phyloP scores from a whole-genome alignment of 92 coral and sea anemone species.

The Paramuricea clavata region DNA sequence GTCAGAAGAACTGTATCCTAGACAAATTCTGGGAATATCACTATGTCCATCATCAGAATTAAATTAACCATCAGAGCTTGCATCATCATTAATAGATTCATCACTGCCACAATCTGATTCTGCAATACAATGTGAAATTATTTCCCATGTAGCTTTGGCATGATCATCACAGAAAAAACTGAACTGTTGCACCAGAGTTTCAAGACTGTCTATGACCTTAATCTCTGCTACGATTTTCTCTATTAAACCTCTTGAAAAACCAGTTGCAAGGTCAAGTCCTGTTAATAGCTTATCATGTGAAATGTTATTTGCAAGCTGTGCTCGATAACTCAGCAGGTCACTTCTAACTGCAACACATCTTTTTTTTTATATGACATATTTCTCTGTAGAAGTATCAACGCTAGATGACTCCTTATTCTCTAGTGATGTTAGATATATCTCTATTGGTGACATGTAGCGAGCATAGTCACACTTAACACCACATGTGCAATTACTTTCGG shows the following conservation, averaged over 20 bases:
- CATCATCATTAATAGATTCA: not conserved
- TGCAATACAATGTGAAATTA: not conserved
- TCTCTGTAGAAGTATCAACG: too few relatives aligned
- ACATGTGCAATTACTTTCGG: too few relatives aligned
- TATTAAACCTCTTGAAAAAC: conserved; percentile 42
- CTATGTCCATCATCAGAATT: too few relatives aligned
- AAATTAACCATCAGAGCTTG: too few relatives aligned
- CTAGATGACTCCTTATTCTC: too few relatives aligned
- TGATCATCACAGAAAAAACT: conserved; percentile 35
- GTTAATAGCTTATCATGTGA: conserved; percentile 53
- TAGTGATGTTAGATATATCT: too few relatives aligned
- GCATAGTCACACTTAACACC: too few relatives aligned
- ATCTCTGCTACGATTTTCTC: conserved; percentile 25
- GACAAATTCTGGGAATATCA: too few relatives aligned
- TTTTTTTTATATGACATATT: not conserved
- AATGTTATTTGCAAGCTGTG: conserved; percentile 22
- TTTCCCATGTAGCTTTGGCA: conserved; percentile 35
- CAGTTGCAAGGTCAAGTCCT: conserved; percentile 52
- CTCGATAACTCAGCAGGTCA: conserved; percentile 18
- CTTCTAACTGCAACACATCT: not conserved
- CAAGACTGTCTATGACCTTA: not conserved
- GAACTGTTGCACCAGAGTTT: conserved; percentile 12
- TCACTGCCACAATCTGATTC: not conserved
- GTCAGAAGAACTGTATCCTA: too few relatives aligned
- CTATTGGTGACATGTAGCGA: too few relatives aligned